Percentiles rank a stretch among this genome's conserved stretches.
Evolutionary conservation across 1,140 invertebrate species (phyloP).

Genomic region (Drosophila repleta): DNA sequence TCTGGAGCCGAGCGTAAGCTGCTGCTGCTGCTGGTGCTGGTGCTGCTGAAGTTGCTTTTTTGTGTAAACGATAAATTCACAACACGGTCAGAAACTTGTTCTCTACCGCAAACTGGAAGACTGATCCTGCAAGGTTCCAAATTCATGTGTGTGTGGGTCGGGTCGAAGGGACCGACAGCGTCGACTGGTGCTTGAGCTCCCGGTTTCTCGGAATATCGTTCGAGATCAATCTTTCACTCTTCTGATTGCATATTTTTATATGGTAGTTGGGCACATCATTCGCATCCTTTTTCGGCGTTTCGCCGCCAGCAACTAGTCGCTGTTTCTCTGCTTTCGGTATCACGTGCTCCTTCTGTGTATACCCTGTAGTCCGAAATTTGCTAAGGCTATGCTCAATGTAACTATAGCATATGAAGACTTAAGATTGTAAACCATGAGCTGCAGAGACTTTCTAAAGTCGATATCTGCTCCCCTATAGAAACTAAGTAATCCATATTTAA

Average conservation of each 20-base stretch:
- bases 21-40: slow-evolving; percentile 11
- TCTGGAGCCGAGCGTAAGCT: slow-evolving; percentile 2
- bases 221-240: slow-evolving; percentile 75
- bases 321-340: slow-evolving; percentile 44
- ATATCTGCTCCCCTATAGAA: too few species aligned
- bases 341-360: slow-evolving; percentile 24
- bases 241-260: slow-evolving; percentile 82
- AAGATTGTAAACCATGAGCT: not conserved
- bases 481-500: too few species aligned
- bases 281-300: slow-evolving; percentile 73
- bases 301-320: slow-evolving; percentile 29
- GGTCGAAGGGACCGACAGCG: slow-evolving; percentile 32
- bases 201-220: slow-evolving; percentile 72
- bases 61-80: slow-evolving; percentile 53
- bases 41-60: slow-evolving; percentile 32
- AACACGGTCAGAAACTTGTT: slow-evolving; percentile 35
- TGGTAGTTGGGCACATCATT: slow-evolving; percentile 76
- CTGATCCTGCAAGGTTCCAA: slow-evolving; percentile 39
- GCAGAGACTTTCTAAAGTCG: too few species aligned
- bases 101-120: slow-evolving; percentile 25
- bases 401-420: not conserved
- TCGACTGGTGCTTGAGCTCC: slow-evolving; percentile 41
- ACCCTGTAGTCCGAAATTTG: not conserved
- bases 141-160: slow-evolving; percentile 16
- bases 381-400: not conserved